These are phyloP conservation scores for Karalla daura DNA, from an alignment of 2,797 vertebrate genomes.

Conservation along the genomic window DNA sequence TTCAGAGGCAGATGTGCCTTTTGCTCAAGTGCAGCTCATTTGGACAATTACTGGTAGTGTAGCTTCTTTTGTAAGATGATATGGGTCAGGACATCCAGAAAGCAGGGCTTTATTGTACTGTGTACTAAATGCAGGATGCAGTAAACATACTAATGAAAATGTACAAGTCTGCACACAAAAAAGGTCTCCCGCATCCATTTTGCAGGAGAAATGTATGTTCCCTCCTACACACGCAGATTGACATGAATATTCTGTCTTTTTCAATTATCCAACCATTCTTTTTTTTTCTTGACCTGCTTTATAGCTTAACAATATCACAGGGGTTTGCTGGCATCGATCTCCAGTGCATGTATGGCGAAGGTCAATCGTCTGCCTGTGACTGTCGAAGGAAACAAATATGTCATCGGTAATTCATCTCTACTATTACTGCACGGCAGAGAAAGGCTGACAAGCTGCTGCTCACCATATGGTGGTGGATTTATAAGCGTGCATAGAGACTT, in stretches of 20 bases:
- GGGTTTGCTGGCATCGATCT: too few species aligned
- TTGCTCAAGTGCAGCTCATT: neutral
- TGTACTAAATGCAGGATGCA: neutral
- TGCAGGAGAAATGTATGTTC: neutral
- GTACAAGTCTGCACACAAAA: neutral
- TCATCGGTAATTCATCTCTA: neutral
- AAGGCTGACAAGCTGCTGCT: neutral
- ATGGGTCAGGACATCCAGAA: neutral
- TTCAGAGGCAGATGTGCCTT: neutral
- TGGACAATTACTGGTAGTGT: neutral
- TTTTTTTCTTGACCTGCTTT: too few species aligned
- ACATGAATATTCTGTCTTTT: neutral
- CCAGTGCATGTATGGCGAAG: too few species aligned
- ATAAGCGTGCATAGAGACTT: conserved; percentile 8
- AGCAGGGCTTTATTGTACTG: neutral
- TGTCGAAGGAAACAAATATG: too few species aligned
- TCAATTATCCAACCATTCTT: neutral
- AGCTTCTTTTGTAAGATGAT: neutral
- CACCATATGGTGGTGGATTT: conserved; percentile 33
- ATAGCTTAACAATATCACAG: too few species aligned
- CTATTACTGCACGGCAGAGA: neutral
- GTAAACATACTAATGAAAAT: neutral
- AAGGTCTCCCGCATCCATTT: neutral
- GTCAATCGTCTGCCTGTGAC: too few species aligned
- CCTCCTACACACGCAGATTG: neutral